Evolutionary conservation across 2,888 invertebrate genomes (phyloP), one percentile per base, ranked within the genome.

Genomic region (Volucella inflata): DNA sequence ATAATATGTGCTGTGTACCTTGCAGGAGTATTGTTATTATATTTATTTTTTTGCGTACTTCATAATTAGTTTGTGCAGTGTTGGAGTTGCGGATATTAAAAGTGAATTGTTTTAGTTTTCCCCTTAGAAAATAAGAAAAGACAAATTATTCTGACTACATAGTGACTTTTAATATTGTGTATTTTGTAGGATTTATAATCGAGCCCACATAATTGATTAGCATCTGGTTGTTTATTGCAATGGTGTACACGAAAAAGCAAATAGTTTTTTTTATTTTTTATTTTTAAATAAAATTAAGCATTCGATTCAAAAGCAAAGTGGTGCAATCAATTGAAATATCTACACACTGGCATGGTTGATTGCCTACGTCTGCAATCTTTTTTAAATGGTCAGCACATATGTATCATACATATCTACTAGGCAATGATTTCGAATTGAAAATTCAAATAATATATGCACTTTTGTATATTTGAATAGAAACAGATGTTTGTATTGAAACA

Each of bases 341-440:
- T 44, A 72, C 46, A 38, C 65, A 51, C 62, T 62, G 50, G 30
- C 46, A 46, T 48, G 53, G 62, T 65, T 40, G 42, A 59, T 84
- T 84, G 79, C 67, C 64, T 70, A 84, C 75, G 84, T 84, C 50
- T 79, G 65, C 79, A 79, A 75, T 70, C 38, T n/a, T 17, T 53
- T 55, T 57, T 46, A 14, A 60, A 38, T 42, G 8, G 38, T 48
- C 50, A 17, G 17, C 44, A 53, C 36, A 72, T 44, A 44, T 68
- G 17, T 44, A 36, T 59, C n/a, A n/a, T n/a, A n/a, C n/a, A 57
- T 48, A 71, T 40, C 40, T 48, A 48, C 48, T 44, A 53, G 44
- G 16, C 55, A 65, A 64, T 64, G 82, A 83, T 72, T 72, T 62
- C 68, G 68, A 74, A 60, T 57, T 74, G 78, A 67, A 53, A 77